Base-by-base conservation (phyloP, 2,113 vertebrate genomes). In the Antidorcas marsupialis region DNA sequence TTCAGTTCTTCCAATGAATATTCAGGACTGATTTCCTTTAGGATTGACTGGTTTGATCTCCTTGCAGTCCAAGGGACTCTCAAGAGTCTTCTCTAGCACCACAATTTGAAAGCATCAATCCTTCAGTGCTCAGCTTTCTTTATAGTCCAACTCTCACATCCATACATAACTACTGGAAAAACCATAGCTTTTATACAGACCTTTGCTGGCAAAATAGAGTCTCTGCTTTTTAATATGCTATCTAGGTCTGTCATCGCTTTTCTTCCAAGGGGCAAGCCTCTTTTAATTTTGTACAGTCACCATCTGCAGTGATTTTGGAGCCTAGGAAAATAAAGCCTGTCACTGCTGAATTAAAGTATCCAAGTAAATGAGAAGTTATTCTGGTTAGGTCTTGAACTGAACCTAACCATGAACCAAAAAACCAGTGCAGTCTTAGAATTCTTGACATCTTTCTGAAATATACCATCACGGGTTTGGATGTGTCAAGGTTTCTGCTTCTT, bases 381-480 rank as follows among this genome's bases (percentile, higher is more conserved):
- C 71, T 67, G 30, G 47, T 33, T 67, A 25, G 39, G 25, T 81
- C 83, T 82, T 50, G 10, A 57, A 50, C 33, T 27, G 50, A 87
- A 50, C 25, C 45, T 60, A 81, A 81, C 53, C 33, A 28, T 14
- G 43, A 84, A n/a, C 36, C 36, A 8, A 33, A 52, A 84, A 60
- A 17, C 30, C 7, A 25, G 11, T 71, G 19, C 15, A n/a, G 57
- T 47, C 7, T 36, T 36, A 7, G 19, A 23, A 30, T 79, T 83
- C 50, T 50, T 2, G 45, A 62, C 2, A 16, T 33, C 59, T 28
- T 45, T 84, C 62, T 84, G 64, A 71, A 85, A 71, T 36, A 71
- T 2, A 19, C 30, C 28, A 1, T 17, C 0, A 1, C 3, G 11
- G 9, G n/a, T 8, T 55, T 53, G 7, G 13, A 14, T 19, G 23